Evolutionary conservation across 2,797 vertebrate genomes (phyloP), one percentile per base, ranked within the genome.

Genomic region (Falco rusticolus): DNA sequence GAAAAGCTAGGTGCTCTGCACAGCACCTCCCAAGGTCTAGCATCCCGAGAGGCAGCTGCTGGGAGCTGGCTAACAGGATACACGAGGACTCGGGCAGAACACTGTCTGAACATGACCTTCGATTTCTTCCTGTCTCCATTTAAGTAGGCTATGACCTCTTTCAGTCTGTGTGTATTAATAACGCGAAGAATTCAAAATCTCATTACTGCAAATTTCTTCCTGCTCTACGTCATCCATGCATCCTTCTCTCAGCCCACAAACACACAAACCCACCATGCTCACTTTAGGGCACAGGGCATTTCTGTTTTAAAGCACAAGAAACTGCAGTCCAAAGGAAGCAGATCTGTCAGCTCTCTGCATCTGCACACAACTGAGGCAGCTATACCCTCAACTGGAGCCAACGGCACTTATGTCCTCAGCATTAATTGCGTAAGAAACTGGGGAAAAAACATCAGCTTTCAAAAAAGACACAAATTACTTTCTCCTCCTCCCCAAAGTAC

Each of bases 151-250:
- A 51, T 56, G 79, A 39, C 5, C n/a, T 93, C 54, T 53, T 59
- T 72, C 25, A 68, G 48, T 45, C 45, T 66, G 9, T 72, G 26
- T 24, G n/a, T 61, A 72, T 43, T 72, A 88, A 47, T 63, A 71
- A 69, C 2, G 51, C 41, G 45, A 84, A 83, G 60, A 92, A 89
- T 59, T 45, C 29, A 64, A 90, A 92, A 84, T 79, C 86, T 89
- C 77, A 57, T 90, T 92, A 93, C 41, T 68, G 60, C 33, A 37
- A 56, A 57, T 71, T 90, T 93, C 70, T 87, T 78, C 81, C 86
- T 77, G 66, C 57, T 45, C 65, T 91, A 17, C 0, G 0, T 41
- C 75, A 83, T 26, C 64, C 41, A 26, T 50, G 37, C 50, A 33
- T 65, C 71, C 37, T 65, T 53, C 54, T 61, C 66, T 78, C 28